Conservation (phyloP, 2,113 vertebrate species). For the Microcebus ravelobensis region DNA sequence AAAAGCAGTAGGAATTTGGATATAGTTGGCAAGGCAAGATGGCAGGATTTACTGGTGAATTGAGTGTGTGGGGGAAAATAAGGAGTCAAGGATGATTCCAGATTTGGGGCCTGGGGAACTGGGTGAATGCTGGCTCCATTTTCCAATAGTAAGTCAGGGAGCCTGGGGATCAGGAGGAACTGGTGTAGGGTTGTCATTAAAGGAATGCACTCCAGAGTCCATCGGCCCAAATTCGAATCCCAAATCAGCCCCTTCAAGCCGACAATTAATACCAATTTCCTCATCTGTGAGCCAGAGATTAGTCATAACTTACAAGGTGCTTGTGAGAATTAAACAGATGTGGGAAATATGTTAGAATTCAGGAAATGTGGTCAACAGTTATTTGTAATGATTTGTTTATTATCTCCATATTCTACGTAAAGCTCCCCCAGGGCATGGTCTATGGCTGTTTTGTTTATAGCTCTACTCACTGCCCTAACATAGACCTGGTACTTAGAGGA, state of each 20-base stretch:
- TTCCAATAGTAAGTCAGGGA: background rate
- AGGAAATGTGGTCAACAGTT: background rate
- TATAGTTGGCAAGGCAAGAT: background rate
- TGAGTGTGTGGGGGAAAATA: background rate
- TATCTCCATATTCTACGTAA: background rate
- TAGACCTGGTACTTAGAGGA: background rate
- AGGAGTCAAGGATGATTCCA: background rate
- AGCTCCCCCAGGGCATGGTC: background rate
- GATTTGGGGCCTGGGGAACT: background rate
- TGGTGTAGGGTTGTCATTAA: background rate
- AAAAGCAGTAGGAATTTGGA: background rate
- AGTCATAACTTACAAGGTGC: background rate
- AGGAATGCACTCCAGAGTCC: background rate
- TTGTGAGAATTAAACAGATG: background rate
- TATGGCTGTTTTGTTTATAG: background rate
- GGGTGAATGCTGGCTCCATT: background rate
- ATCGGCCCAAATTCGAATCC: background rate
- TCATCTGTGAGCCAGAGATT: background rate
- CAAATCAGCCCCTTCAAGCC: background rate
- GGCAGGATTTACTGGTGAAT: background rate
- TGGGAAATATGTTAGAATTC: background rate
- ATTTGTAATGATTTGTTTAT: background rate
- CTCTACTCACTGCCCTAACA: background rate
- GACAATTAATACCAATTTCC: background rate
- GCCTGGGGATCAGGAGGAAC: background rate